Conservation (phyloP, 2,888 invertebrate species). For the Drosophila pseudotakahashii region DNA sequence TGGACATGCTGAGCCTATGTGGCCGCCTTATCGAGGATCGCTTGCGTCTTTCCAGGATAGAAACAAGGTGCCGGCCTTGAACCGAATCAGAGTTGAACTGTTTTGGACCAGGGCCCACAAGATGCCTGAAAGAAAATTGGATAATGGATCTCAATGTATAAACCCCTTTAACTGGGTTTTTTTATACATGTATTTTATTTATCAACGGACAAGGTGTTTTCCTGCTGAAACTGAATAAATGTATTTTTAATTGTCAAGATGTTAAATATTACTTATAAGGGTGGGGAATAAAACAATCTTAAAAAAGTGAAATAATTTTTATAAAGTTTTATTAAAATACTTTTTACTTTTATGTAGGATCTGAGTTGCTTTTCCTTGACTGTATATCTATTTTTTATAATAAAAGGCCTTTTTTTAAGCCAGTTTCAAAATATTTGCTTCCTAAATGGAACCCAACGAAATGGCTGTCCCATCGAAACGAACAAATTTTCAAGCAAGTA, state of each 20-base stretch:
- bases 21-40: slow-evolving; percentile 39
- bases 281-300: too few relatives aligned
- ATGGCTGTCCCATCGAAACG: too few relatives aligned
- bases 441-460: neutral
- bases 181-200: neutral
- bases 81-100: slow-evolving; percentile 13
- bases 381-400: neutral
- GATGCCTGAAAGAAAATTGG: neutral
- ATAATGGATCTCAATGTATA: neutral
- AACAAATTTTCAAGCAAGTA: slow-evolving; percentile 8
- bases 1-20: slow-evolving; percentile 41
- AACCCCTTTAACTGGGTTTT: neutral
- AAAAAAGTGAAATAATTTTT: too few relatives aligned
- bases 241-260: neutral
- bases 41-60: slow-evolving; percentile 6
- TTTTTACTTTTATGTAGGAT: too few relatives aligned
- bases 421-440: neutral
- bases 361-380: neutral
- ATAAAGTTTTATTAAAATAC: too few relatives aligned
- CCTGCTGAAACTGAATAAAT: slow-evolving; percentile 1
- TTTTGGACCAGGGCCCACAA: too few relatives aligned
- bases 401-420: neutral
- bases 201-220: neutral
- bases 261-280: too few relatives aligned
- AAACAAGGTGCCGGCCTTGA: neutral